Base-by-base conservation (phyloP, 2,113 vertebrate genomes). In the Polypterus senegalus region DNA sequence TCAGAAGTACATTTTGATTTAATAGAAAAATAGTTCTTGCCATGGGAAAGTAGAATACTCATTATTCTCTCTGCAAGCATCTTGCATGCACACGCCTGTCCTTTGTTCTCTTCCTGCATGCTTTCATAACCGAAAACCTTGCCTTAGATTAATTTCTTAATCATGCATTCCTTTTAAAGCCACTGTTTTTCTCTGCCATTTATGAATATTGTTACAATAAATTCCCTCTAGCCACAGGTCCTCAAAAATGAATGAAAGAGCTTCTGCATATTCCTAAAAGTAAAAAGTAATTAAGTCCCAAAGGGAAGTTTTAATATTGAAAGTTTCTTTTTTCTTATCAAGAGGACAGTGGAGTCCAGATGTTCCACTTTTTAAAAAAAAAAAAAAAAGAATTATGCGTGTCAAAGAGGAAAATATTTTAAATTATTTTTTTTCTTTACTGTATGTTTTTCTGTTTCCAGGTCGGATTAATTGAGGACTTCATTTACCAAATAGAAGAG, bases 391-490 rank as follows among this genome's bases (percentile, higher is more conserved):
- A 27, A 27, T 27, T 27, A 27, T 27, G 47, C 57, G 9, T 58
- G 59, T 60, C 10, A 61, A 52, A 61, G 27, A 43, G 4, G 9
- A 63, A 48, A 45, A 61, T 6, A 52, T 6, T 27, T 46, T 61
- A 61, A 60, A 61, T 49, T 65, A 9, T 47, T n/a, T 49, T 66
- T 27, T 27, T 27, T 27, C 27, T 27, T 27, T 27, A 27, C 27
- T 48, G 46, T 62, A 51, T 70, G 61, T 77, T 74, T 65, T 3
- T 74, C 59, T 73, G 48, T 57, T 68, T 79, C 45, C 64, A 79
- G 80, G 70, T 81, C 69, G 80, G 78, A 59, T 69, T 69, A 71
- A 79, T 83, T 69, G 74, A 89, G 80, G 83, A 84, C 49, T 76
- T 79, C 65, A 58, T 87, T 10, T 76, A 84, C 61, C 67, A 76